phyloP scores from a whole-genome alignment of 1,140 invertebrate genomes.

The Lerema accius region DNA sequence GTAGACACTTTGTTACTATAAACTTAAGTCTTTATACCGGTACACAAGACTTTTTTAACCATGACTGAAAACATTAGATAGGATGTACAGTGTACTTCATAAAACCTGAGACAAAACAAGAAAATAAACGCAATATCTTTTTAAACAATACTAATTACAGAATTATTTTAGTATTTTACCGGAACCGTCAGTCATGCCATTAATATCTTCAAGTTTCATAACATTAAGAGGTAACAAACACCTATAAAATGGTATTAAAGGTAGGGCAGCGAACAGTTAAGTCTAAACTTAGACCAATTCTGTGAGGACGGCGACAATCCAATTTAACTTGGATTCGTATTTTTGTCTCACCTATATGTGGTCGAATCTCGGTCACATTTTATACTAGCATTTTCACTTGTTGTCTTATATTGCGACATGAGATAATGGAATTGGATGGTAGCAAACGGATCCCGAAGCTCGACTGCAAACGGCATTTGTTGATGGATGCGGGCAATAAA shows the following conservation, averaged over 20 bases:
- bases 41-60: no score
- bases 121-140: no score
- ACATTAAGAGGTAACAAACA: no score
- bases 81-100: no score
- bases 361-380: slow-evolving; percentile 16
- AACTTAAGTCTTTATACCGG: no score
- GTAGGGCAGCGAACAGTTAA: slow-evolving; percentile 9
- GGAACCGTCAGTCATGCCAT: no score
- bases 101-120: no score
- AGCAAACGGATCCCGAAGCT: background rate
- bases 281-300: slow-evolving; percentile 27
- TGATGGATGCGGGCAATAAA: background rate
- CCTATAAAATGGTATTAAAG: no score
- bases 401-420: background rate
- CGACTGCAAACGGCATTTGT: background rate
- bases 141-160: no score
- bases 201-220: no score
- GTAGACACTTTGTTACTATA: background rate
- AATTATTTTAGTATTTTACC: no score
- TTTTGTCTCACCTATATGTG: slow-evolving; percentile 24
- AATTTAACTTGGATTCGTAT: slow-evolving; percentile 31
- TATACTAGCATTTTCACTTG: background rate
- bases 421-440: background rate
- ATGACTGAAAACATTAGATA: no score
- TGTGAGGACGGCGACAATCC: slow-evolving; percentile 22